Base-by-base conservation (phyloP, 2,888 invertebrate species). In the Eilema caniola region DNA sequence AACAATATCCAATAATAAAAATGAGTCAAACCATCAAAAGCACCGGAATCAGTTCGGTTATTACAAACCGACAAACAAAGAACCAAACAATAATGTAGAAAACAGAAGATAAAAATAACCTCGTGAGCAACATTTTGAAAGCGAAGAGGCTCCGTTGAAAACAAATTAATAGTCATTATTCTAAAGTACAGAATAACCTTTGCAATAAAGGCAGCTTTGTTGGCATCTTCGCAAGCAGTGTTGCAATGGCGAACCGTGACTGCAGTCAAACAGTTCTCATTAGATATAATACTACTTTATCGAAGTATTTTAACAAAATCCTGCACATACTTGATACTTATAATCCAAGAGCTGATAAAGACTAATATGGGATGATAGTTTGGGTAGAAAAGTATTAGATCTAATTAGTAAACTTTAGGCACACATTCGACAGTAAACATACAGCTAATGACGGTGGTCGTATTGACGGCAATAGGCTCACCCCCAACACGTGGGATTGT, bases 151-250 rank as follows among this genome's bases (percentile, higher is more conserved):
- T 47, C 47, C 41, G 66, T 37, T 71, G 47, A 57, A 62, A 61
- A 70, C 72, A 41, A 63, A 59, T 65, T 74, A 67, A 76, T 73
- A 76, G 76, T 53, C 53, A 53, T 53, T 53, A 72, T 60, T 76
- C 64, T 69, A 62, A 69, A 69, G 78, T 83, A 83, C 76, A 71
- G 65, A 70, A 62, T 84, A 84, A 87, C 87, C 85, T 87, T 87
- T 86, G 66, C 67, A 53, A 24, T 23, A 65, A 71, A 62, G 59
- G 60, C 41, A 56, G 56, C 28, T 20, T 64, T 73, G 70, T 53
- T 74, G 72, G 76, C 71, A 81, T 84, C 84, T 72, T 75, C 73
- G 56, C 60, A 67, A 65, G 71, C n/a, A 33, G 14, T 85, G 83
- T 83, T 78, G 84, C 74, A 86, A 86, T 71, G 60, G 59, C 64